Base-by-base conservation (phyloP, 2,113 vertebrate species). In the Fulmarus glacialis region DNA sequence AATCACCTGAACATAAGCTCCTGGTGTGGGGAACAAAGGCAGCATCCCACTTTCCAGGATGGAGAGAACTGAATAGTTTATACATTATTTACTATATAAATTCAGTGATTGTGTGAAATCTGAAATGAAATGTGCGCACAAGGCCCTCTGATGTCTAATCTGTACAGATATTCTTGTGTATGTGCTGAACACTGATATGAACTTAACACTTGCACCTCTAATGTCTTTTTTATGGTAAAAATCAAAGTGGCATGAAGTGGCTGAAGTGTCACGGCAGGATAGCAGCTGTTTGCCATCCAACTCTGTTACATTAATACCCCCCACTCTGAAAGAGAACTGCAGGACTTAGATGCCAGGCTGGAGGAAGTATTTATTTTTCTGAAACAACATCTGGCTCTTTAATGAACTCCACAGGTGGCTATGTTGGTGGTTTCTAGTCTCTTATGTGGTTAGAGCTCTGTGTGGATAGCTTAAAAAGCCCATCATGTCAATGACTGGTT, bases 371-470 rank as follows among this genome's bases (percentile, higher is more conserved):
- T 79, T 93, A 6, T 90, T 90, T 93, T 92, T 78, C 90, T 92
- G 56, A 62, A 82, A 58, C 87, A 89, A 94, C 93, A 88, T 91
- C 92, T 97, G 91, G n/a, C 82, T 91, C 55, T 3, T 83, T 95
- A 90, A 68, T 48, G 42, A 82, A 30, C 79, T 36, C 89, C 94
- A 67, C 91, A 95, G 95, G 87, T 96, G 82, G 77, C 91, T 80
- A 2, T 34, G 78, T 66, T 88, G 93, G 95, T 90, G 92, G 92
- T 93, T 96, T 86, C 60, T 42, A 47, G 77, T 56, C 95, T 89
- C 87, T 96, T 8, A 95, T 96, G 97, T 96, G 97, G 97, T 94
- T 86, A 94, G 38, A 64, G 38, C 5, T 93, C 66, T 96, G 82
- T 95, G 91, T 97, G 79, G 56, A 85, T 68, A 93, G 86, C 77